A percentile compares a stretch with the other conserved stretches of the same genome.
Evolutionary conservation across 2,797 vertebrate genomes (phyloP).

Genomic region (Lateolabrax maculatus): DNA sequence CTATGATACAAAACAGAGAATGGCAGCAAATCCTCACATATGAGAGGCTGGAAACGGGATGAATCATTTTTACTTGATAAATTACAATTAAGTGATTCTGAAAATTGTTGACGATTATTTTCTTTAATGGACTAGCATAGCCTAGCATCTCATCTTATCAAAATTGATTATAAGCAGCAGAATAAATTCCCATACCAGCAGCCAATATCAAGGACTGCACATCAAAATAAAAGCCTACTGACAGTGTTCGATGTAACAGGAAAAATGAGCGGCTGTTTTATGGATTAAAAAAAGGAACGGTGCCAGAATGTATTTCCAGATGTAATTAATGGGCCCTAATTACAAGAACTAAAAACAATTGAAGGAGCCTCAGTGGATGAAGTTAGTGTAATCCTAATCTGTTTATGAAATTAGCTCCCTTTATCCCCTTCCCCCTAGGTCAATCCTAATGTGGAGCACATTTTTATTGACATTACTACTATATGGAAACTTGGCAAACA

Average conservation of each 20-base stretch:
- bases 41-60: neutral
- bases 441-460: conserved; percentile 32
- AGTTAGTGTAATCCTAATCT: conserved; percentile 66
- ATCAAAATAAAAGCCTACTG: neutral
- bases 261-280: neutral
- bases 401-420: conserved; percentile 67
- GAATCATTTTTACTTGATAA: neutral
- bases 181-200: neutral
- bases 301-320: conserved; percentile 3
- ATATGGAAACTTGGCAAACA: conserved; percentile 31
- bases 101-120: neutral
- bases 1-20: neutral
- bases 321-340: conserved; percentile 48
- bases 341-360: conserved; percentile 44
- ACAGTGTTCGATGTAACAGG: neutral
- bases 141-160: neutral
- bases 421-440: conserved; percentile 40
- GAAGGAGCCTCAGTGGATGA: conserved; percentile 38
- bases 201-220: neutral
- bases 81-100: neutral
- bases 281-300: neutral
- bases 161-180: neutral
- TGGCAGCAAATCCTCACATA: neutral
- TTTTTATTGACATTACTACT: conserved; percentile 31
- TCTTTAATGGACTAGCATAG: neutral